Evolutionary conservation across 1,140 invertebrate species (phyloP).

Genomic region (Pseudomyrmex gracilis): DNA sequence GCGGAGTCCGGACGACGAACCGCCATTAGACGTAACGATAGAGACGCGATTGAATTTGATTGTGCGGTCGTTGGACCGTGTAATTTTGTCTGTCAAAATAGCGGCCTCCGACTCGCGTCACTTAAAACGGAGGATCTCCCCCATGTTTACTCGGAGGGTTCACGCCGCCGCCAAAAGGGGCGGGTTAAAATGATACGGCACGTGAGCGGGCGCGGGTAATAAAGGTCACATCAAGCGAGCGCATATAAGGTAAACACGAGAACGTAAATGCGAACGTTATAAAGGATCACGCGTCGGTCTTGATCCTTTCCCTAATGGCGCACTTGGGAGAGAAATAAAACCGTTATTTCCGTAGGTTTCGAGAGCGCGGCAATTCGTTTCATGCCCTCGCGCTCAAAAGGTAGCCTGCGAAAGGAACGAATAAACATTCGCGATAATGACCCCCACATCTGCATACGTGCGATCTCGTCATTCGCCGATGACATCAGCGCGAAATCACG

Average conservation of each 20-base stretch:
- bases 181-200: slow-evolving; percentile 31
- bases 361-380: slow-evolving; percentile 4
- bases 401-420: neutral
- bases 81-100: slow-evolving; percentile 80
- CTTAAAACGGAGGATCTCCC: slow-evolving; percentile 37
- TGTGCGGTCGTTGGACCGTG: slow-evolving; percentile 67
- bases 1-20: neutral
- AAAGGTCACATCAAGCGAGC: slow-evolving; percentile 6
- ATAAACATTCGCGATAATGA: neutral
- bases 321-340: neutral
- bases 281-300: slow-evolving; percentile 20
- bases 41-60: slow-evolving; percentile 80
- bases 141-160: slow-evolving; percentile 58
- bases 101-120: slow-evolving; percentile 45
- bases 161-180: neutral
- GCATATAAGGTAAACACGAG: slow-evolving; percentile 4
- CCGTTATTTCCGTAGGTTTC: neutral
- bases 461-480: slow-evolving; percentile 6
- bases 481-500: slow-evolving; percentile 37
- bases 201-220: slow-evolving; percentile 7
- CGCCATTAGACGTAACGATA: slow-evolving; percentile 67
- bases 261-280: neutral
- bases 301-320: slow-evolving; percentile 18
- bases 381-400: neutral
- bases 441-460: slow-evolving; percentile 17